Evolutionary conservation across 1,140 invertebrate species (phyloP).

Genomic region (Propsilocerus akamusi): DNA sequence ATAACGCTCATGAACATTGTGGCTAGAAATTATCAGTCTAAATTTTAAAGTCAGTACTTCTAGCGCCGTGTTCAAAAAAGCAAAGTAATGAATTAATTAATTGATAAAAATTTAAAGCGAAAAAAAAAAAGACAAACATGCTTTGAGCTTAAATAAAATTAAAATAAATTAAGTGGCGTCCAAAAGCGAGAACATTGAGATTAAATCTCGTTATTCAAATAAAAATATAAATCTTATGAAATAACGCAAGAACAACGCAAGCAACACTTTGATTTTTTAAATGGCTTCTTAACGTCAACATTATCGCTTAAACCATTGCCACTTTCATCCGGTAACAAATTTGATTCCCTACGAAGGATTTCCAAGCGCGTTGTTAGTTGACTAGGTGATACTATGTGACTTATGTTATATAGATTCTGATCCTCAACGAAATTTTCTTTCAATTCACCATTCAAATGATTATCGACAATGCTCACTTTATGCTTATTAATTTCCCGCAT

Average conservation of each 20-base stretch:
- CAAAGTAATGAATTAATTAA: not conserved
- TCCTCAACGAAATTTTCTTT: not conserved
- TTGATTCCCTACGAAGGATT: slow-evolving; percentile 3
- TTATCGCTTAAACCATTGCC: not conserved
- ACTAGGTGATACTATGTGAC: slow-evolving; percentile 23
- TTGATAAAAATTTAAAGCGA: not conserved
- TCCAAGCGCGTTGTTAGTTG: slow-evolving; percentile 30
- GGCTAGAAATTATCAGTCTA: no score
- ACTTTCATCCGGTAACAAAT: not conserved
- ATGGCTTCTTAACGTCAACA: not conserved
- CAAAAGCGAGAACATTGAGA: not conserved
- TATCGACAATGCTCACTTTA: not conserved
- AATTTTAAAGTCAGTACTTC: no score
- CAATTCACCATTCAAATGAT: not conserved
- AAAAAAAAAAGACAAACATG: not conserved
- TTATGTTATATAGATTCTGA: not conserved
- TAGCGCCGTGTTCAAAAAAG: not conserved
- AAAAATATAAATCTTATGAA: not conserved
- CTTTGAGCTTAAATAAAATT: not conserved
- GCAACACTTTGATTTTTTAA: not conserved
- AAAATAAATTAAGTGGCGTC: not conserved
- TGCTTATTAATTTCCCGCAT: not conserved
- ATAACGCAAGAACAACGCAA: not conserved
- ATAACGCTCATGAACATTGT: no score
- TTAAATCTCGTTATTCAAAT: not conserved